phyloP scores from a whole-genome alignment of 1,140 invertebrate genomes.

The Yoshiicerus persimilis region DNA sequence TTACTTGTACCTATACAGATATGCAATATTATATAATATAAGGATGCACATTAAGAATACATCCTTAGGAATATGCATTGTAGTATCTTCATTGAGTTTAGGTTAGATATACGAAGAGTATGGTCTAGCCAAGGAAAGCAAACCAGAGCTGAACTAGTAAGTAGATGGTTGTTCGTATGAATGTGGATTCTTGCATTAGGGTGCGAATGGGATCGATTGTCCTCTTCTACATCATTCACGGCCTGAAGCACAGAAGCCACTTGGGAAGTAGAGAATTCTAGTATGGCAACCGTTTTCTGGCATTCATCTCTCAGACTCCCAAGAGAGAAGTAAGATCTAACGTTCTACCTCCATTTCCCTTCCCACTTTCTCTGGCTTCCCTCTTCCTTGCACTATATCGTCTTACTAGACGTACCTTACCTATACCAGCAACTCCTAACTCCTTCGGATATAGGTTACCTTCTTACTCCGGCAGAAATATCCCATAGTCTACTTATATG shows the following conservation, averaged over 20 bases:
- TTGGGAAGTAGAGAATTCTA: constrained; percentile 9
- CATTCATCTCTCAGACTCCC: constrained; percentile 31
- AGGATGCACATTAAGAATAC: neutral
- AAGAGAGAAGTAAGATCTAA: constrained; percentile 35
- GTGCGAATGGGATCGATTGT: constrained; percentile 36
- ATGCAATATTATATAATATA: no score
- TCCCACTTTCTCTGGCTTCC: constrained; percentile 14
- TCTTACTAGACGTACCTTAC: neutral
- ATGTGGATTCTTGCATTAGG: constrained; percentile 32
- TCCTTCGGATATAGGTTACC: neutral
- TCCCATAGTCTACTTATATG: neutral
- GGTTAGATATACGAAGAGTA: neutral
- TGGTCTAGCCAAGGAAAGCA: no score
- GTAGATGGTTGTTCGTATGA: neutral
- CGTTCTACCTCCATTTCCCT: constrained; percentile 24
- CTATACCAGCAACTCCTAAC: neutral
- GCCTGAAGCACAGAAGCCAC: constrained; percentile 11
- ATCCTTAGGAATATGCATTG: neutral
- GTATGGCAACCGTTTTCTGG: constrained; percentile 33
- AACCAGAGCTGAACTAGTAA: neutral
- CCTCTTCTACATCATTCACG: constrained; percentile 31
- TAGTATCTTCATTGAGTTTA: neutral
- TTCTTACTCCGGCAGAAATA: no score
- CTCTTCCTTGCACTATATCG: neutral
- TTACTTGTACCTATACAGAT: no score